phyloP scores from a whole-genome alignment of 2,113 vertebrate species.

The Jaculus jaculus region DNA sequence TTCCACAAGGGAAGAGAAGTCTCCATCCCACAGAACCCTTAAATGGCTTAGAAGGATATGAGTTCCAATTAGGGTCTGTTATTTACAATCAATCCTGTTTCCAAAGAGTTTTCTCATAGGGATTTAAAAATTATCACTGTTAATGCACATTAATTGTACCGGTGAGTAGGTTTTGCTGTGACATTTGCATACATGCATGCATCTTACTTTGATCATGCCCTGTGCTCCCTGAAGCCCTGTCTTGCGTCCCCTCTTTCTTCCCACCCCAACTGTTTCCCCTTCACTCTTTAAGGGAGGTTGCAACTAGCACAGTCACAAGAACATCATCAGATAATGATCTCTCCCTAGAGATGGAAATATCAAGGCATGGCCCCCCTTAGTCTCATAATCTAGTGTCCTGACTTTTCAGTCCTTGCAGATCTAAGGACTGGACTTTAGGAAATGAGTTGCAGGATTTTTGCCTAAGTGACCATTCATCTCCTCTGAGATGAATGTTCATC shows the following conservation, averaged over 20 bases:
- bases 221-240: no score
- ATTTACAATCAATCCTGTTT: not conserved
- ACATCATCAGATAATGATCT: not conserved
- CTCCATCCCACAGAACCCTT: not conserved
- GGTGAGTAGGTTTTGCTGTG: not conserved
- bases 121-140: not conserved
- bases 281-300: not conserved
- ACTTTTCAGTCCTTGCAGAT: not conserved
- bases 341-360: not conserved
- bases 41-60: not conserved
- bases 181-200: not conserved
- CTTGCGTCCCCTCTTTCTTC: not conserved
- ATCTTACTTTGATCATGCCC: not conserved
- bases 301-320: not conserved
- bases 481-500: not conserved
- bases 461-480: not conserved
- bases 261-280: not conserved
- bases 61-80: not conserved
- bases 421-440: not conserved
- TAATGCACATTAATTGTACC: not conserved
- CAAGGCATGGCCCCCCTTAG: not conserved
- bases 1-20: not conserved
- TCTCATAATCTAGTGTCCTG: not conserved
- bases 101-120: not conserved
- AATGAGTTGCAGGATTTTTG: not conserved